Conservation (phyloP, 2,888 invertebrate genomes). For the Trichopoda pennipes region DNA sequence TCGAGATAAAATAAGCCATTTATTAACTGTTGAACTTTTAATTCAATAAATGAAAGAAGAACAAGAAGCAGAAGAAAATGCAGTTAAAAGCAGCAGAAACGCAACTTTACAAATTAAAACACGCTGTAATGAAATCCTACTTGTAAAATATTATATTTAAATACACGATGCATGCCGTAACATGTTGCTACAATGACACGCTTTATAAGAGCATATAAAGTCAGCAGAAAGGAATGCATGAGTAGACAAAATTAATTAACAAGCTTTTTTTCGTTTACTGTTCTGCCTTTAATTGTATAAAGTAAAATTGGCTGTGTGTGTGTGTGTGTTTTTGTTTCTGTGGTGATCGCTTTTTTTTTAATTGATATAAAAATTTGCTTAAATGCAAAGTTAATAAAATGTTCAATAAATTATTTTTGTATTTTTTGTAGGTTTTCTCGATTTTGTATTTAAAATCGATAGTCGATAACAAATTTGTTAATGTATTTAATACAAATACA, state of each 20-base stretch:
- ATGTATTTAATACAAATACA: not conserved
- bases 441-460: too few relatives aligned
- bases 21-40: conserved; percentile 26
- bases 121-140: conserved; percentile 1
- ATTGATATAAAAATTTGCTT: conserved; percentile 14
- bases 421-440: not conserved
- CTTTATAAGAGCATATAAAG: not conserved
- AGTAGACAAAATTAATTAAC: conserved; percentile 40
- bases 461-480: not conserved
- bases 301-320: not conserved
- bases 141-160: not conserved
- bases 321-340: not conserved
- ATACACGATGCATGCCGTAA: conserved; percentile 18
- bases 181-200: conserved; percentile 7
- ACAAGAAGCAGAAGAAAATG: too few relatives aligned
- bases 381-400: conserved; percentile 11
- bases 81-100: too few relatives aligned
- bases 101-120: not conserved
- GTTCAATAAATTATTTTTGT: conserved; percentile 11
- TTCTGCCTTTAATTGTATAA: not conserved
- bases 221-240: conserved; percentile 16
- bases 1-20: not conserved
- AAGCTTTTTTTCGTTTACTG: not conserved
- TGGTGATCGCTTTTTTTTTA: not conserved
- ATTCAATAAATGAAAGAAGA: conserved; percentile 27